A percentile compares a stretch with the other conserved stretches of the same genome.
Conservation (phyloP, 1,140 invertebrate species). For the Holcopasites calliopsidis region DNA sequence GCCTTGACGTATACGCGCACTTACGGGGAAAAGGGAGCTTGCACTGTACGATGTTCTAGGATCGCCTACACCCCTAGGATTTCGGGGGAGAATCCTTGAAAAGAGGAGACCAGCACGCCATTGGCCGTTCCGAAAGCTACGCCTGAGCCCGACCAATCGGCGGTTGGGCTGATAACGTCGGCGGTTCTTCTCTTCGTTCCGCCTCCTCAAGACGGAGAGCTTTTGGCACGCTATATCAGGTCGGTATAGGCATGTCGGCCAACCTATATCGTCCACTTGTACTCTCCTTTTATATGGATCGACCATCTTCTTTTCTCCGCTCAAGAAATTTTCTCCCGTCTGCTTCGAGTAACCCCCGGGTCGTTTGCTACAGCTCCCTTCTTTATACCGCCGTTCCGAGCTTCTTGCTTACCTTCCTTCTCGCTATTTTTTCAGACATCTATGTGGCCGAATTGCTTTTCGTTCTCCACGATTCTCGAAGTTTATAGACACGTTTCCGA, state of each 20-base stretch:
- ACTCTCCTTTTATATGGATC: slow-evolving; percentile 29
- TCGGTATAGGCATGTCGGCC: slow-evolving; percentile 32
- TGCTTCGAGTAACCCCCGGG: slow-evolving; percentile 27
- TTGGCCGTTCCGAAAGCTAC: slow-evolving; percentile 72
- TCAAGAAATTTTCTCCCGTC: slow-evolving; percentile 40
- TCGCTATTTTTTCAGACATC: neutral
- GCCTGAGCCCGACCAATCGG: slow-evolving; percentile 74
- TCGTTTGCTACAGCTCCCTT: slow-evolving; percentile 47
- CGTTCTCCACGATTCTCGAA: neutral
- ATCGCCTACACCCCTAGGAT: slow-evolving; percentile 57
- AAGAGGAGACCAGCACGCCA: slow-evolving; percentile 76
- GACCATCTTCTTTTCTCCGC: slow-evolving; percentile 54
- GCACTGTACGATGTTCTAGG: slow-evolving; percentile 24
- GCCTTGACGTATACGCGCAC: slow-evolving; percentile 43
- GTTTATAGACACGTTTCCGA: neutral
- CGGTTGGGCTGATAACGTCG: slow-evolving; percentile 75
- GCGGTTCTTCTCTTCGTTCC: slow-evolving; percentile 73
- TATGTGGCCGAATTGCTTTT: slow-evolving; percentile 1
- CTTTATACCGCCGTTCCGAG: slow-evolving; percentile 2
- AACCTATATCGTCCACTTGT: slow-evolving; percentile 50
- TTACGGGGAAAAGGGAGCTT: slow-evolving; percentile 38
- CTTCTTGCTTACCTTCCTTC: neutral
- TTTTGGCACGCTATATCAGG: slow-evolving; percentile 60
- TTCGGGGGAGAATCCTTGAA: slow-evolving; percentile 73
- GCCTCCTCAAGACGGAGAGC: slow-evolving; percentile 76